Evolutionary conservation across 2,113 vertebrate species (phyloP), one percentile per base, ranked within the genome.

Genomic region (Calypte anna): DNA sequence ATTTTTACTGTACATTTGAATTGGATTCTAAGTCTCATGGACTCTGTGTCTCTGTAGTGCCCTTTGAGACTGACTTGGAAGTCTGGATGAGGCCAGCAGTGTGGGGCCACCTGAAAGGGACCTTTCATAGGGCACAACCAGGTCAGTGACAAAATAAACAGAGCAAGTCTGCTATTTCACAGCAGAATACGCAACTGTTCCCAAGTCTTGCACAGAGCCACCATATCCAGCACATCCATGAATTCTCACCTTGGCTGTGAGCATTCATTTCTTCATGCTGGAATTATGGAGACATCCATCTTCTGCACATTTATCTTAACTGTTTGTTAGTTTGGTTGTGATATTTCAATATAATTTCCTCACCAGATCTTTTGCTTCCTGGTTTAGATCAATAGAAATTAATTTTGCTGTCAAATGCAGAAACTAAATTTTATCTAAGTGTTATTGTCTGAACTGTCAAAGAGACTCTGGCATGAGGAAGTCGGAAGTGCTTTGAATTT

Each of bases 401-500:
- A 6, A 50, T 88, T 70, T 46, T 86, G 58, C 43, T 91, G 43
- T 77, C 43, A 66, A 58, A 54, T 43, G 30, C 24, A 58, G 54
- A 51, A 82, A 55, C 24, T 73, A 73, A 94, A 79, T 18, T 43
- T 27, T 25, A 9, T 43, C 1, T 68, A 84, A 57, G 50, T 81
- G 19, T 43, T 94, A 53, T 67, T 85, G 36, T 73, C 51, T 66
- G 72, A 36, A 66, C 67, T 64, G 4, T n/a, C 50, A 84, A 40
- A 54, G 10, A 30, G 89, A 33, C 51, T 10, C 30, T 33, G 24
- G 48, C 84, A 80, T 31, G 44, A 22, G 61, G 84, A 86, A 62
- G 68, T 23, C 76, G 95, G 84, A 88, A 92, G 81, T 93, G 79
- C 63, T 96, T 93, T 93, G 83, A 92, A 57, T 92, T 92, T 88